Evolutionary conservation across 2,797 vertebrate species (phyloP).

Genomic region (Fistularia tabacaria): DNA sequence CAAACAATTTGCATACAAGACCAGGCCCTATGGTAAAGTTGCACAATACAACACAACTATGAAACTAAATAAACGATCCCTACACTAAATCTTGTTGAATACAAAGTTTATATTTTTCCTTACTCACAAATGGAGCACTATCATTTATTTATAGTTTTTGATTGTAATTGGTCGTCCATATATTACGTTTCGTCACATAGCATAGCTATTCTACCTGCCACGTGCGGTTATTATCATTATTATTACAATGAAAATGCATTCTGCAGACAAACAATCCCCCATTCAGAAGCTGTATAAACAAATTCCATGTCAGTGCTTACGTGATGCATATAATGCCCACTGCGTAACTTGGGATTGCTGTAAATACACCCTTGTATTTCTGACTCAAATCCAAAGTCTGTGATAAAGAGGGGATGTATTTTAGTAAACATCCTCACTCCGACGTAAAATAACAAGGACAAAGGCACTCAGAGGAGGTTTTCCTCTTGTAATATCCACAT

Average conservation of each 20-base stretch:
- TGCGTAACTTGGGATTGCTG: conserved; percentile 47
- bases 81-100: too few species aligned
- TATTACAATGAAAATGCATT: conserved; percentile 15
- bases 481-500: conserved; percentile 36
- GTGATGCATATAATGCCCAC: conserved; percentile 59
- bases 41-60: too few species aligned
- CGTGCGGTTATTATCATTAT: not conserved
- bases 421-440: conserved; percentile 27
- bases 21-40: too few species aligned
- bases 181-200: too few species aligned
- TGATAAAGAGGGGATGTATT: conserved; percentile 36
- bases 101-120: too few species aligned
- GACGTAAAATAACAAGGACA: conserved; percentile 54
- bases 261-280: conserved; percentile 30
- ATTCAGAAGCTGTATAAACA: conserved; percentile 63
- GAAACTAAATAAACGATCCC: too few species aligned
- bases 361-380: conserved; percentile 53
- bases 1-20: too few species aligned
- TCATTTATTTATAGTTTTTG: too few species aligned
- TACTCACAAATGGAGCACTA: too few species aligned
- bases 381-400: conserved; percentile 12
- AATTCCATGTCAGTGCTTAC: conserved; percentile 31
- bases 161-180: too few species aligned
- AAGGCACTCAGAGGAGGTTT: conserved; percentile 17
- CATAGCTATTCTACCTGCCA: too few species aligned